These are phyloP conservation scores for Acrobasis suavella DNA, from an alignment of 2,888 invertebrate species.

Conservation along the genomic window DNA sequence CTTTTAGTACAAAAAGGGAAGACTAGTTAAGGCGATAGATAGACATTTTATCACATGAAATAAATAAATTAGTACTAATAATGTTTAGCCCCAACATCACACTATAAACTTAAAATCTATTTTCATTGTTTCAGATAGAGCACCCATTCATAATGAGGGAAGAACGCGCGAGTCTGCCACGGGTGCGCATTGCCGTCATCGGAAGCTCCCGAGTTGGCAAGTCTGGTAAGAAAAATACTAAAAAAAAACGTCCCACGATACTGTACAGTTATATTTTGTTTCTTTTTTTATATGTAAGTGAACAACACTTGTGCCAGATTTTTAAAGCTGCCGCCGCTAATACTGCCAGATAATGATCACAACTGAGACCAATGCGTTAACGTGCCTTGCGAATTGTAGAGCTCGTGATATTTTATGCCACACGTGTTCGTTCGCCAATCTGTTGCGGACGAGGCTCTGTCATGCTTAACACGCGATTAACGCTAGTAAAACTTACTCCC, in stretches of 20 bases:
- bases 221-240: constrained; percentile 83
- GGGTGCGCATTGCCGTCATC: constrained; percentile 88
- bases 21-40: no score
- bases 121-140: constrained; percentile 60
- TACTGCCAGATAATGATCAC: background rate
- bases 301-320: no score
- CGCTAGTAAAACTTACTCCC: background rate
- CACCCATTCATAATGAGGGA: constrained; percentile 70
- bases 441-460: no score
- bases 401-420: background rate
- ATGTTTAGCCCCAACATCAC: no score
- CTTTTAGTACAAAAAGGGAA: no score
- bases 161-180: constrained; percentile 84
- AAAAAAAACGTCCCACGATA: constrained; percentile 23
- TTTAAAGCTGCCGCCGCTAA: no score
- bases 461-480: background rate
- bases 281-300: no score
- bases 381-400: background rate
- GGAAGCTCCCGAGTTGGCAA: constrained; percentile 91
- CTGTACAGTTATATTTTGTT: constrained; percentile 13
- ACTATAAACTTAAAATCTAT: constrained; percentile 16
- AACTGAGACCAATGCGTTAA: background rate
- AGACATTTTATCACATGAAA: no score
- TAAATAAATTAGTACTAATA: no score
- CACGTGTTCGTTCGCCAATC: background rate